phyloP scores from a whole-genome alignment of 2,888 invertebrate genomes.

The Heliconius charithonia region DNA sequence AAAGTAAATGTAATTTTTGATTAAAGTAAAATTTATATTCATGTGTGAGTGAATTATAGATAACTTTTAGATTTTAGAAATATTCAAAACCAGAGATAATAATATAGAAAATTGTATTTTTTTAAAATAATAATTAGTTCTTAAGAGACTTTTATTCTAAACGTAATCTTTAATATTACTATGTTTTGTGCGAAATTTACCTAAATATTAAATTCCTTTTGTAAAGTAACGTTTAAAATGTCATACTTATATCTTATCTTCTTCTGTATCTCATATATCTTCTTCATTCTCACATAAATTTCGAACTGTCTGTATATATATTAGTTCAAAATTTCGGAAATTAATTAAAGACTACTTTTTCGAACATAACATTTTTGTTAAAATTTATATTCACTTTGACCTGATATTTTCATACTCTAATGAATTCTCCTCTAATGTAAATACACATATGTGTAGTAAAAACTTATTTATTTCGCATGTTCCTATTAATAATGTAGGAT shows the following conservation, averaged over 20 bases:
- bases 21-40: too few species aligned
- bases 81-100: background rate
- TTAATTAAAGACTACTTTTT: too few species aligned
- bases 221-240: constrained; percentile 5
- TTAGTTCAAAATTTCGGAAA: too few species aligned
- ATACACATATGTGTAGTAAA: background rate
- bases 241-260: too few species aligned
- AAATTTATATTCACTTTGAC: background rate
- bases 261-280: too few species aligned
- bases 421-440: background rate
- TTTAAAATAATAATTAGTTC: background rate
- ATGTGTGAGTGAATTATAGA: background rate
- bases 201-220: background rate
- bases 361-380: too few species aligned
- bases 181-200: background rate
- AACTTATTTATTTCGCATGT: background rate
- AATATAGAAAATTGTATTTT: background rate
- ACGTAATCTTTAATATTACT: background rate
- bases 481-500: too few species aligned
- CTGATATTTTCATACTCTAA: background rate
- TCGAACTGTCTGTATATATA: background rate
- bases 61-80: background rate
- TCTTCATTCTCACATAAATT: background rate
- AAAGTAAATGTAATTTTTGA: background rate
- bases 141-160: background rate